phyloP scores from a whole-genome alignment of 2,888 invertebrate genomes.

The Mycogona germanica region DNA sequence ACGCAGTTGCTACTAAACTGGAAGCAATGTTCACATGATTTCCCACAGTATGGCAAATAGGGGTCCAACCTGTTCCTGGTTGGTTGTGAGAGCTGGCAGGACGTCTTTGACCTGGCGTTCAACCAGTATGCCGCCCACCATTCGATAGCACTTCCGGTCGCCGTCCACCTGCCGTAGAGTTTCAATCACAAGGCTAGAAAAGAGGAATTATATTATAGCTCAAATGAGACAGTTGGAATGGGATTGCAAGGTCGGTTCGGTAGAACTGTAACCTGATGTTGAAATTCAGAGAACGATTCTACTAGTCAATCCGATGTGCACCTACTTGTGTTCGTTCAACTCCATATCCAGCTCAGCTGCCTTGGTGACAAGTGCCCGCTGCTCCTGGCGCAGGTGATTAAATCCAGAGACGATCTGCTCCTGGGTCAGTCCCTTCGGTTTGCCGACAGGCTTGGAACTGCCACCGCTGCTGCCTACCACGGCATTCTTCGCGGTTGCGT shows the following conservation, averaged over 20 bases:
- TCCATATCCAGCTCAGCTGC: conserved; percentile 88
- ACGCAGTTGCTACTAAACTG: too few relatives aligned
- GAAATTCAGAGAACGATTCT: too few relatives aligned
- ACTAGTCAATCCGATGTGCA: too few relatives aligned
- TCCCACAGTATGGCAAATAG: too few relatives aligned
- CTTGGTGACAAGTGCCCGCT: conserved; percentile 72
- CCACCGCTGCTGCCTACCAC: too few relatives aligned
- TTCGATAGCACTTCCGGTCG: conserved; percentile 75
- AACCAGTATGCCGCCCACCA: conserved; percentile 87
- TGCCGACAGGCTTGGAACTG: too few relatives aligned
- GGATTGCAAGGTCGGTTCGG: too few relatives aligned
- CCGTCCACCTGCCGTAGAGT: conserved; percentile 74
- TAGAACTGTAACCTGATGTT: too few relatives aligned
- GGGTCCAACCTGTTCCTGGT: conserved; percentile 51
- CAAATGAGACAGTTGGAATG: too few relatives aligned
- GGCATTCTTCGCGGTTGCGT: too few relatives aligned
- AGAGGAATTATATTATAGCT: too few relatives aligned
- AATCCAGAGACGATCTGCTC: conserved; percentile 80
- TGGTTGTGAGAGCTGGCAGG: conserved; percentile 65
- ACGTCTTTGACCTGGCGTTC: conserved; percentile 87
- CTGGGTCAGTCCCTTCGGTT: conserved; percentile 35
- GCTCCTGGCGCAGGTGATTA: conserved; percentile 74
- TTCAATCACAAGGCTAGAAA: conserved; percentile 79
- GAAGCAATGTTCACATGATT: neutral
- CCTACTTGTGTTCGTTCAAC: conserved; percentile 89